Percentiles rank a stretch among this genome's conserved stretches.
Conservation (phyloP, 2,113 vertebrate species). For the Coracopsis vasa region DNA sequence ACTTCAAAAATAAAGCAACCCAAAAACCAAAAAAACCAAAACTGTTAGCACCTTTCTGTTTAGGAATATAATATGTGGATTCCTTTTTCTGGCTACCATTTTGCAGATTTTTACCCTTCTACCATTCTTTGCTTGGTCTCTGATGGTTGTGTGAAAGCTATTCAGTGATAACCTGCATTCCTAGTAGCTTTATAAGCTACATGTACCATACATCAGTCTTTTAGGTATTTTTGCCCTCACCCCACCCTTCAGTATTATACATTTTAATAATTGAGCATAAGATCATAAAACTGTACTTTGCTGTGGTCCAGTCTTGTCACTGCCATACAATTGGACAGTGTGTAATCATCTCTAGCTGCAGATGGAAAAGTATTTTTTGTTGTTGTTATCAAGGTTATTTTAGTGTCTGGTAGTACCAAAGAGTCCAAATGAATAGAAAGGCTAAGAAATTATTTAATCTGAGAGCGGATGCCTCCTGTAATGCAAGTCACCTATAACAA, state of each 20-base stretch:
- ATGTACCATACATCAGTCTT: not conserved
- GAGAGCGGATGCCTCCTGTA: not conserved
- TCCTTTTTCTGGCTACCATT: not conserved
- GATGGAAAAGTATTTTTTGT: not conserved
- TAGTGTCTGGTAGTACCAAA: not conserved
- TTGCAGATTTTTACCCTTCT: not conserved
- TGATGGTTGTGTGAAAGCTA: not conserved
- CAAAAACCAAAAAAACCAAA: not conserved
- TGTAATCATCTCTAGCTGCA: not conserved
- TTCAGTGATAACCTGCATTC: not conserved
- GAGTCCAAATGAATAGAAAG: conserved; percentile 27
- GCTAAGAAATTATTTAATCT: not conserved
- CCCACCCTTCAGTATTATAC: not conserved
- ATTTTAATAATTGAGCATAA: not conserved
- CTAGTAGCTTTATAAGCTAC: not conserved
- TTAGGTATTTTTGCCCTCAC: not conserved
- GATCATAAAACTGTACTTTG: not conserved
- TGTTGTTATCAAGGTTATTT: not conserved
- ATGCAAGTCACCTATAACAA: not conserved
- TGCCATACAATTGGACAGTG: not conserved
- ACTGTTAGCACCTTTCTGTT: not conserved
- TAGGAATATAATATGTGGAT: not conserved
- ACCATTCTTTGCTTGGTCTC: not conserved
- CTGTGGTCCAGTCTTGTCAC: not conserved
- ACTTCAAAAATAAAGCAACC: not conserved